These are phyloP conservation scores for Pseudochirops corinnae DNA, from an alignment of 2,797 vertebrate species.

Conservation along the genomic window DNA sequence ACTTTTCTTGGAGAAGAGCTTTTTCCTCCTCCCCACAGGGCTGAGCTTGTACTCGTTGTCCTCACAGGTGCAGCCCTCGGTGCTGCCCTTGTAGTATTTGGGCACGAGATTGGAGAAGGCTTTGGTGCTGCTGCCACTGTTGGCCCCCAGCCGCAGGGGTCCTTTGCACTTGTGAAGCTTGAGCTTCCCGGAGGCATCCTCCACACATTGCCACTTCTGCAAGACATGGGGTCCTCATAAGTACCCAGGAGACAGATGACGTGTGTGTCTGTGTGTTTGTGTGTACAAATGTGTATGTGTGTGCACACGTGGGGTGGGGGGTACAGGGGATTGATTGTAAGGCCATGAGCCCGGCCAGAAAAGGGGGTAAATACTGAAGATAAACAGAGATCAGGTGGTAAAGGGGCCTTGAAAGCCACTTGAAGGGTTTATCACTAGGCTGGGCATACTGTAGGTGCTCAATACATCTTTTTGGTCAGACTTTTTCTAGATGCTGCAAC, in stretches of 20 bases:
- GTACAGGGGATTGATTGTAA: too few species aligned
- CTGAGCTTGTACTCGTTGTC: constrained; percentile 85
- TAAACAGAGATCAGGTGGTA: neutral
- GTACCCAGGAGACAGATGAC: neutral
- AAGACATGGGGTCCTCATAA: constrained; percentile 26
- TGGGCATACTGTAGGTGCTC: neutral
- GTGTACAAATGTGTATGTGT: neutral
- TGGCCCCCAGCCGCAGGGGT: constrained; percentile 84
- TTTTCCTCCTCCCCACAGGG: constrained; percentile 88
- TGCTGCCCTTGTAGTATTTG: constrained; percentile 85
- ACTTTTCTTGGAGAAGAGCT: constrained; percentile 94
- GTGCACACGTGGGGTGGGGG: too few species aligned
- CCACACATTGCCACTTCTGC: constrained; percentile 97
- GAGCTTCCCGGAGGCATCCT: constrained; percentile 92
- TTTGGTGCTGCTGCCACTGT: constrained; percentile 85
- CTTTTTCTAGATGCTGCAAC: neutral
- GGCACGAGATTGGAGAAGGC: constrained; percentile 89
- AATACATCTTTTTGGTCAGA: neutral
- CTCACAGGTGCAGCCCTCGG: constrained; percentile 88
- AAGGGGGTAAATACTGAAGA: too few species aligned
- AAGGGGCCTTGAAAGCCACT: neutral
- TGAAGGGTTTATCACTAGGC: too few species aligned
- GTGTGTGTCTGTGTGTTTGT: neutral
- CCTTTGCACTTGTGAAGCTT: constrained; percentile 94
- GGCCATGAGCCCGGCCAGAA: too few species aligned